Percentiles rank a stretch among this genome's conserved stretches.
Conservation (phyloP, 2,797 vertebrate species). For the Anolis apletophallus region DNA sequence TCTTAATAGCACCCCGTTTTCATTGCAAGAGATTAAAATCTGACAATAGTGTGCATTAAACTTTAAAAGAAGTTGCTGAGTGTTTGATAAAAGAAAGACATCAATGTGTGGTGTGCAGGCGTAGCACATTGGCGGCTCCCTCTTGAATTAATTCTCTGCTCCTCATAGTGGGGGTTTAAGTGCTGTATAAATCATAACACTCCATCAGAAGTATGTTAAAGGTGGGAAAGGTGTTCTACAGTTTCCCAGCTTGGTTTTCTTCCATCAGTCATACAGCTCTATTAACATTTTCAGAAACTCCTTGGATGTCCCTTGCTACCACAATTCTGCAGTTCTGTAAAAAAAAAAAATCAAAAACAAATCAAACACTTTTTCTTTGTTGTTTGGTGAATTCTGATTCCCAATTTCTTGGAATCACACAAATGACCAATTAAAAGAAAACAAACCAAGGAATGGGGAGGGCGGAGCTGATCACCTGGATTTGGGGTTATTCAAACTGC, state of each 20-base stretch:
- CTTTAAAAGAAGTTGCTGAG: constrained; percentile 17
- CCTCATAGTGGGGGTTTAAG: constrained; percentile 25
- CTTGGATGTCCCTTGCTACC: background rate
- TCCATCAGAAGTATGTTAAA: constrained; percentile 18
- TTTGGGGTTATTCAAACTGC: background rate
- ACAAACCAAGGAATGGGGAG: background rate
- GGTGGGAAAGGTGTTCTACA: constrained; percentile 18
- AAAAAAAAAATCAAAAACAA: background rate
- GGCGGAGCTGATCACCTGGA: background rate
- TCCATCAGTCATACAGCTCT: constrained; percentile 23
- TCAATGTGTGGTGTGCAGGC: constrained; percentile 19
- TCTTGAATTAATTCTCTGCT: constrained; percentile 38
- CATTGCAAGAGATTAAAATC: constrained; percentile 30
- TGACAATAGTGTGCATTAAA: constrained; percentile 5
- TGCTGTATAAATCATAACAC: constrained; percentile 29
- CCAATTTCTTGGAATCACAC: background rate
- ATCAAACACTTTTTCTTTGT: background rate
- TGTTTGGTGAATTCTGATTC: background rate
- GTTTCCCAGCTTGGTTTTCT: background rate
- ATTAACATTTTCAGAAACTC: constrained; percentile 20
- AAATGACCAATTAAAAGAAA: background rate
- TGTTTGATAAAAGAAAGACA: constrained; percentile 24
- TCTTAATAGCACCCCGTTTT: background rate
- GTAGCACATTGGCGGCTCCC: constrained; percentile 2
- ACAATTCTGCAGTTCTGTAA: too few relatives aligned